Percentiles rank a stretch among this genome's conserved stretches.
phyloP scores from a whole-genome alignment of 2,113 vertebrate species.

The Cacatua alba region DNA sequence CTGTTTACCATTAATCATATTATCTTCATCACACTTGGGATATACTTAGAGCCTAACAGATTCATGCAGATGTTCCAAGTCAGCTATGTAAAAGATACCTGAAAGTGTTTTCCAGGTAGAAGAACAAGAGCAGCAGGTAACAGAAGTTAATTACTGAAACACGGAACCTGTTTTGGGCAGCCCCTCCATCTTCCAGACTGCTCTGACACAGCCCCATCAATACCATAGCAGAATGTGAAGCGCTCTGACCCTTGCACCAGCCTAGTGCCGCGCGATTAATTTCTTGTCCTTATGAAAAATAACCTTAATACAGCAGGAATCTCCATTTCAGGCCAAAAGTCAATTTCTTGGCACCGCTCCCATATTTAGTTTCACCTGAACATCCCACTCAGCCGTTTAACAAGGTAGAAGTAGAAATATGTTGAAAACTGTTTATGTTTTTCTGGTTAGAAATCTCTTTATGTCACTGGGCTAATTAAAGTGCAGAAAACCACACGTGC shows the following conservation, averaged over 20 bases:
- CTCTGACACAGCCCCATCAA: neutral
- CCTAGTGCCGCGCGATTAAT: neutral
- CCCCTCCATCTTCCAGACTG: slow-evolving; percentile 7
- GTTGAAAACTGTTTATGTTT: neutral
- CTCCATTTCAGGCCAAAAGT: neutral
- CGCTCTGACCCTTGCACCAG: neutral
- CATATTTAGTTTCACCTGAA: neutral
- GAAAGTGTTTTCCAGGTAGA: neutral
- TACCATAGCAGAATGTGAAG: neutral
- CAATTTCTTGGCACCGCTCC: neutral
- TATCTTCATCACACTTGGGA: no score
- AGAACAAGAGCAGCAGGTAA: neutral
- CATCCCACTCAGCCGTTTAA: neutral
- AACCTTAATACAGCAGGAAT: neutral
- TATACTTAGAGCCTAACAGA: neutral
- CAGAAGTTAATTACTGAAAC: neutral
- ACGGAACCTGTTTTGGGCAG: neutral
- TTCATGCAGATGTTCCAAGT: neutral
- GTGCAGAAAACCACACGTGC: neutral
- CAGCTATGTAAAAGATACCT: neutral
- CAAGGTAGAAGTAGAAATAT: neutral
- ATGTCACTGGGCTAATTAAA: neutral
- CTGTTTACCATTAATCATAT: neutral
- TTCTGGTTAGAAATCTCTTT: neutral
- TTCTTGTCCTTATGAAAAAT: neutral